Evolutionary conservation across 2,113 vertebrate genomes (phyloP).

Genomic region (Phoxinus phoxinus): DNA sequence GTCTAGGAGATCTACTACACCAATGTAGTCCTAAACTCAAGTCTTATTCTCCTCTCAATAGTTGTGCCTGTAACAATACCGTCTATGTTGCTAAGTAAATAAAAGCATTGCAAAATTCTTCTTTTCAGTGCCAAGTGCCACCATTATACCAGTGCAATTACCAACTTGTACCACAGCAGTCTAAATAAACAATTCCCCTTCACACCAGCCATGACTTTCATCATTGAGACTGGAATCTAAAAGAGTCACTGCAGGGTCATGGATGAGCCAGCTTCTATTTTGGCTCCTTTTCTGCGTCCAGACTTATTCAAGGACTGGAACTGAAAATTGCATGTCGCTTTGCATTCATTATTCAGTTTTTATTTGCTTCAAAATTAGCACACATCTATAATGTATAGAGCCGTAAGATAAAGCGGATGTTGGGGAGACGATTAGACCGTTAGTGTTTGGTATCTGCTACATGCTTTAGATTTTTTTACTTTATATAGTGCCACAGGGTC

Average conservation of each 20-base stretch:
- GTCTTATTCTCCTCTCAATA: neutral
- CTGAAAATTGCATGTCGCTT: neutral
- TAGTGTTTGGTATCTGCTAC: neutral
- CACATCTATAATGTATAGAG: neutral
- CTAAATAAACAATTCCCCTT: neutral
- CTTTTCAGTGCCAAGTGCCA: neutral
- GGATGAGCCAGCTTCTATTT: neutral
- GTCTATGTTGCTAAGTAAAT: neutral
- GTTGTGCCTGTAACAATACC: neutral
- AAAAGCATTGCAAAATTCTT: neutral
- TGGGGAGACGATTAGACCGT: neutral
- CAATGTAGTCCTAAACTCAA: neutral
- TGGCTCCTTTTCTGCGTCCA: neutral
- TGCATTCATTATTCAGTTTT: constrained; percentile 28
- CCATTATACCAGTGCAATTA: neutral
- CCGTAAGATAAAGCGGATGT: neutral
- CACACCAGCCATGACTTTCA: constrained; percentile 1
- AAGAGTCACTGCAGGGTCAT: neutral
- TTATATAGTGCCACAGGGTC: neutral
- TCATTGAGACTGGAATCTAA: constrained; percentile 6
- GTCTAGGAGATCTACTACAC: neutral
- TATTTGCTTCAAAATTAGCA: constrained; percentile 5
- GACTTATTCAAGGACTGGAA: neutral
- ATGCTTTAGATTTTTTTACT: neutral
- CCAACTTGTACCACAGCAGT: neutral